A percentile compares a stretch with the other conserved stretches of the same genome.
Evolutionary conservation across 2,113 vertebrate genomes (phyloP).

Genomic region (Hassar affinis): DNA sequence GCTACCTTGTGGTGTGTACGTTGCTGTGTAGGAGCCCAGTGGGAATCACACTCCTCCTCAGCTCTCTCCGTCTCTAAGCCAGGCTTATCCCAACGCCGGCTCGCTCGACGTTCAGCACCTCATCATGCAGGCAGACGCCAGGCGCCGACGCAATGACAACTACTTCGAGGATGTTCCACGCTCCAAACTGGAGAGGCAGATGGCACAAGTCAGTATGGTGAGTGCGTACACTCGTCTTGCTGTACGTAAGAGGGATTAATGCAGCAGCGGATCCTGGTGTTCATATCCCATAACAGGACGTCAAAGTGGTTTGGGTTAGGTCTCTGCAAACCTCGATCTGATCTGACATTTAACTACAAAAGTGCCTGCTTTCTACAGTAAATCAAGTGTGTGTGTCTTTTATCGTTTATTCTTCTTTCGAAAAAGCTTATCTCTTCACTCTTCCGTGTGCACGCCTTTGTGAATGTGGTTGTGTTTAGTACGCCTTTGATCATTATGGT

Average conservation of each 20-base stretch:
- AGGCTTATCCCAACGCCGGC: constrained; percentile 92
- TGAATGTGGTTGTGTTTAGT: neutral
- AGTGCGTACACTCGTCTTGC: too few relatives aligned
- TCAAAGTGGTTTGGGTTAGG: too few relatives aligned
- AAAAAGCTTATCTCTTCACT: neutral
- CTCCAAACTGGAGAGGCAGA: constrained; percentile 98
- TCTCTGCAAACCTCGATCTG: neutral
- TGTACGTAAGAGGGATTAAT: neutral
- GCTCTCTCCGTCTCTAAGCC: constrained; percentile 92
- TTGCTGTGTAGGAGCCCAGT: constrained; percentile 83
- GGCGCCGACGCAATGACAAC: constrained; percentile 97
- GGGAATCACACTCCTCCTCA: constrained; percentile 97
- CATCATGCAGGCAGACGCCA: constrained; percentile 99
- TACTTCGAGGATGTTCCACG: constrained; percentile 98
- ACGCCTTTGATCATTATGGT: neutral
- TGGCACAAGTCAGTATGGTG: constrained; percentile 97
- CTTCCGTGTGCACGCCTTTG: neutral
- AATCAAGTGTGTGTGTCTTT: neutral
- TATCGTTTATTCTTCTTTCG: neutral
- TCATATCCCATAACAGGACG: neutral
- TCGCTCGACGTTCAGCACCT: constrained; percentile 99
- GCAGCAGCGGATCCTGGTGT: too few relatives aligned
- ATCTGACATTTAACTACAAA: neutral
- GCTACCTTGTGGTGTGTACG: neutral
- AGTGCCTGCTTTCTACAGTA: neutral